Evolutionary conservation across 2,888 invertebrate genomes (phyloP).

Genomic region (Philereme transversata): DNA sequence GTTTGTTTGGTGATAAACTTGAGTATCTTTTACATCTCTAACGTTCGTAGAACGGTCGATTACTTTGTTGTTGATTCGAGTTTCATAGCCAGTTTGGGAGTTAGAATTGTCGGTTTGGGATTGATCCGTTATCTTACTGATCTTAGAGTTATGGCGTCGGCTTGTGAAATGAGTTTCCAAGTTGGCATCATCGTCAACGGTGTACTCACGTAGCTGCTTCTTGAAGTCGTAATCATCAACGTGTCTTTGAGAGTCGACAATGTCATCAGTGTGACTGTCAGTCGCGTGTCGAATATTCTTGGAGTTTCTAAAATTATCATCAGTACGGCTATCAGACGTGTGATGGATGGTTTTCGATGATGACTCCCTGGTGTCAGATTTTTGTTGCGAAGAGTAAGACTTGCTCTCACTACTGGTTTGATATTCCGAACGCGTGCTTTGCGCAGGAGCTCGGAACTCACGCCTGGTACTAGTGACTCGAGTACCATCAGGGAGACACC

Average conservation of each 20-base stretch:
- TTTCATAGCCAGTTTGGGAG: constrained; percentile 33
- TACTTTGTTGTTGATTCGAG: constrained; percentile 36
- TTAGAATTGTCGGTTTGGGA: constrained; percentile 39
- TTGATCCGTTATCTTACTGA: constrained; percentile 39
- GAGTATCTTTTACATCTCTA: constrained; percentile 39
- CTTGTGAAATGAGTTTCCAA: constrained; percentile 36
- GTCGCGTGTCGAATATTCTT: constrained; percentile 52
- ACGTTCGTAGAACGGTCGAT: constrained; percentile 39
- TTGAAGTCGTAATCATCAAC: constrained; percentile 66
- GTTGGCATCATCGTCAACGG: constrained; percentile 42
- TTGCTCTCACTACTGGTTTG: constrained; percentile 61
- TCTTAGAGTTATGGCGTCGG: constrained; percentile 34
- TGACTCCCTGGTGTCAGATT: constrained; percentile 55
- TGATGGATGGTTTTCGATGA: constrained; percentile 55
- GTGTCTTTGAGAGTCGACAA: constrained; percentile 68
- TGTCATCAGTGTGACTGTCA: constrained; percentile 52
- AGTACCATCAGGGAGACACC: constrained; percentile 86
- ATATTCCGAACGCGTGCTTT: constrained; percentile 64
- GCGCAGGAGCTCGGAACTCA: constrained; percentile 81
- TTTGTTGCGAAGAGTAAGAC: constrained; percentile 57
- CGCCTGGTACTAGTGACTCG: constrained; percentile 87
- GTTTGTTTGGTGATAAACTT: constrained; percentile 36
- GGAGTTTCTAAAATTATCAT: constrained; percentile 36
- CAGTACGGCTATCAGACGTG: constrained; percentile 46
- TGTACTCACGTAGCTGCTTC: constrained; percentile 48